Evolutionary conservation across 2,797 vertebrate genomes (phyloP), one percentile per base, ranked within the genome.

Genomic region (Microctenopoma stevenorrisi): DNA sequence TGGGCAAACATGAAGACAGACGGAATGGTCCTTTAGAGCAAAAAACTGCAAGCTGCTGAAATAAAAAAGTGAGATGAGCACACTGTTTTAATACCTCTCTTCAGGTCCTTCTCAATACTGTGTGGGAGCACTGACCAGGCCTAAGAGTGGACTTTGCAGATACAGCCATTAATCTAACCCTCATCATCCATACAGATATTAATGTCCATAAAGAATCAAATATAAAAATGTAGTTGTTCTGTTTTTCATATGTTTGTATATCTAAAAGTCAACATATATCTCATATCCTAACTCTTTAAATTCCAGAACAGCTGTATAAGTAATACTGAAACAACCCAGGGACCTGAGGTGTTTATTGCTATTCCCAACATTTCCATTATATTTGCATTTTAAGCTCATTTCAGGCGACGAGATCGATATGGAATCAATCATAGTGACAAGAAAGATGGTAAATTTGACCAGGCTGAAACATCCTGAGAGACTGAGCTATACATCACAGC

Each of bases 351-450:
- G 85, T 87, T 83, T 83, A 84, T 81, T 72, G 76, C 81, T 85
- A 64, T 77, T 72, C 85, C 76, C 69, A 59, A 68, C 75, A 76
- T 81, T 86, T 89, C 85, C 81, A 88, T 89, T 85, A 91, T 88
- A 92, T 92, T 92, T 92, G 89, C 88, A 93, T 92, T 91, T 91
- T 73, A 81, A 83, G 79, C 88, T 91, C 80, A 89, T 91, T 86
- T 88, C 82, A 81, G 79, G 73, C 55, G 66, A 59, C 62, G 64
- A 73, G 88, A 91, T 93, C 92, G 90, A 93, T 93, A 92, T 50
- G 76, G 75, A 92, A 92, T 93, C 91, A 92, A 93, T 93, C 92
- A 91, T 64, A 80, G 74, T 91, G 91, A 92, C 91, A 92, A 85
- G 85, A 91, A 63, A 88, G 89, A 92, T 87, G 89, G 89, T 90